These are phyloP conservation scores for Drosophila bunnanda DNA, from an alignment of 2,888 invertebrate species.

Conservation along the genomic window DNA sequence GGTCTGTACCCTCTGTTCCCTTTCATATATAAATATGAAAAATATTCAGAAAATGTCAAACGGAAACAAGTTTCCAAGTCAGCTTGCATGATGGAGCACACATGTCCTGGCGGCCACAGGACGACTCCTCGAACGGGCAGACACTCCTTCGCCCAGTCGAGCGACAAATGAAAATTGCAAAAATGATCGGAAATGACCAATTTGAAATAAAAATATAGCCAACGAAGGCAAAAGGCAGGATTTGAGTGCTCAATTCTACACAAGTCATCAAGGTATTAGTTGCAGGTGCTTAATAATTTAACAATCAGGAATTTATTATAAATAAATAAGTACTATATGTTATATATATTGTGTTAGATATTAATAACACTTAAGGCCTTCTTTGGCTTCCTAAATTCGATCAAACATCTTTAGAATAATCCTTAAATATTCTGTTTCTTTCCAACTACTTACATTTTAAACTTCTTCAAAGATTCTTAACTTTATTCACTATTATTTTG, in stretches of 20 bases:
- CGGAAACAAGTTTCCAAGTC: constrained; percentile 71
- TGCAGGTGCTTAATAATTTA: background rate
- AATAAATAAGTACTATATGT: background rate
- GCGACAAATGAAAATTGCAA: constrained; percentile 73
- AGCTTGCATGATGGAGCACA: constrained; percentile 65
- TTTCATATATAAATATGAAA: constrained; percentile 39
- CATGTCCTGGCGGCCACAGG: constrained; percentile 46
- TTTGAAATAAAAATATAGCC: constrained; percentile 76
- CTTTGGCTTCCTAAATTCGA: background rate
- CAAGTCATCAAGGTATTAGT: background rate
- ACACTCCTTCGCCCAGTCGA: constrained; percentile 49
- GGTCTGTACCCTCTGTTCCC: background rate
- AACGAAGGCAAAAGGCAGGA: constrained; percentile 10
- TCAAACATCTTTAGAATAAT: background rate
- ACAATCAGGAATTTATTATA: background rate
- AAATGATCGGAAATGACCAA: constrained; percentile 82
- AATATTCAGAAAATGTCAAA: constrained; percentile 59
- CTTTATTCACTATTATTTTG: constrained; percentile 3
- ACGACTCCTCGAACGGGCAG: constrained; percentile 9
- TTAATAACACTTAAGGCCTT: background rate
- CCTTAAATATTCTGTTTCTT: no score
- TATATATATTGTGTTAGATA: no score
- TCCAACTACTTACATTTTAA: no score
- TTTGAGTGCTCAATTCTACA: background rate
- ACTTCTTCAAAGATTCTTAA: background rate